Evolutionary conservation across 2,113 vertebrate species (phyloP), one percentile per base, ranked within the genome.

Genomic region (Cathartes aura): DNA sequence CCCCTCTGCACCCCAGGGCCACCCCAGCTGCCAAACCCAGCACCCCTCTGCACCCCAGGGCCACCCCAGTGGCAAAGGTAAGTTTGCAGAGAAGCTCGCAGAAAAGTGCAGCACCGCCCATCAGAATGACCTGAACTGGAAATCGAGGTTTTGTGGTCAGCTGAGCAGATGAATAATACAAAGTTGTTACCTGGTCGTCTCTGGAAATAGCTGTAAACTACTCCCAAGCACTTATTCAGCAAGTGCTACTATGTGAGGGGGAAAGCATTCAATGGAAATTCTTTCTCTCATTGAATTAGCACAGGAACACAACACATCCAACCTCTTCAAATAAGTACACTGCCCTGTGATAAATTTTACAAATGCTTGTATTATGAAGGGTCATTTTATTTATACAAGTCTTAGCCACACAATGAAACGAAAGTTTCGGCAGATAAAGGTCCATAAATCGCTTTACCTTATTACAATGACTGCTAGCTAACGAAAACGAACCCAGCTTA

Each of bases 381-480:
- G 48, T 17, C 22, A 6, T 27, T 78, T 47, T 73, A 47, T 23
- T 62, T 5, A 0, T 9, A 10, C 48, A 19, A 70, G 82, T 7
- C 79, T 74, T 38, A 56, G 14, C 56, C 81, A 34, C 34, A 21
- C n/a, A 58, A 19, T 2, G 53, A 79, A 84, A 82, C 56, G n/a
- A 45, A 80, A 52, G n/a, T 47, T 71, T 82, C 10, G 0, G 72
- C 71, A 96, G 94, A 93, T 95, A 84, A 96, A 64, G 68, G 56
- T 19, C 84, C 85, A 85, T 90, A 97, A 95, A 95, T 68, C 80
- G 94, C 75, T 42, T 17, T 10, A 16, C 93, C 90, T 94, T 52
- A 67, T 97, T 95, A 91, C 82, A 81, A 64, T 1, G 20, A 63
- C 62, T 62, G 59, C 82, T 48, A 43, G 93, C 73, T 48, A 48